phyloP scores from a whole-genome alignment of 2,888 invertebrate species.

The Leptopilina syphax region DNA sequence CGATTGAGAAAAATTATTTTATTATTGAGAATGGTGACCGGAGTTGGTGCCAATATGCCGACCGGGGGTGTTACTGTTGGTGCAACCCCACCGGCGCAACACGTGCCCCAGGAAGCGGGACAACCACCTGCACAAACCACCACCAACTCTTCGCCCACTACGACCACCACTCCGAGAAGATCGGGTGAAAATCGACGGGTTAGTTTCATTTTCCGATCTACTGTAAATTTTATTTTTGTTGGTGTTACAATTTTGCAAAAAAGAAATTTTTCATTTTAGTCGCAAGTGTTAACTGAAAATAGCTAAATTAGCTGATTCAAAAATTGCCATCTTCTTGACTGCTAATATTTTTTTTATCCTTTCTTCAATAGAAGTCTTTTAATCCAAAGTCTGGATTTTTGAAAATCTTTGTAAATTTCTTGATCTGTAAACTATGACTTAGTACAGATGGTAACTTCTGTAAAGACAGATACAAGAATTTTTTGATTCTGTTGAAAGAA shows the following conservation, averaged over 20 bases:
- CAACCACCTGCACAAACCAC: conserved; percentile 73
- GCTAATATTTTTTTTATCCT: no score
- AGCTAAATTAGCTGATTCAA: no score
- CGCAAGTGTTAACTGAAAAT: no score
- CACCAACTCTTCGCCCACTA: conserved; percentile 65
- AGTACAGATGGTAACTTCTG: no score
- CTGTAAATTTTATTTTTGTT: background rate
- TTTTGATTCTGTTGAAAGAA: no score
- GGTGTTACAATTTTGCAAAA: no score
- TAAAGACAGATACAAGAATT: no score
- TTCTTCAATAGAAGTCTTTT: no score
- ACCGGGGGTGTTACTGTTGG: conserved; percentile 74
- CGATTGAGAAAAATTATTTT: background rate
- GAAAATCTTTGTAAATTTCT: conserved; percentile 16
- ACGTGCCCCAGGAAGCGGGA: conserved; percentile 75
- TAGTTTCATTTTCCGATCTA: conserved; percentile 62
- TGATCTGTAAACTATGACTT: no score
- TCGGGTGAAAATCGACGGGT: conserved; percentile 77
- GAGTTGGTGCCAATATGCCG: conserved; percentile 75
- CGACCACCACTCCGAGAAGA: conserved; percentile 66
- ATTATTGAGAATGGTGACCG: conserved; percentile 70
- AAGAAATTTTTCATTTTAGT: no score
- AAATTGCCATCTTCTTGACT: no score
- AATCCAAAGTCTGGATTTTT: no score
- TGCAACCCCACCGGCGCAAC: conserved; percentile 73